Evolutionary conservation across 1,140 invertebrate genomes (phyloP).

Genomic region (Polypedilum vanderplanki): DNA sequence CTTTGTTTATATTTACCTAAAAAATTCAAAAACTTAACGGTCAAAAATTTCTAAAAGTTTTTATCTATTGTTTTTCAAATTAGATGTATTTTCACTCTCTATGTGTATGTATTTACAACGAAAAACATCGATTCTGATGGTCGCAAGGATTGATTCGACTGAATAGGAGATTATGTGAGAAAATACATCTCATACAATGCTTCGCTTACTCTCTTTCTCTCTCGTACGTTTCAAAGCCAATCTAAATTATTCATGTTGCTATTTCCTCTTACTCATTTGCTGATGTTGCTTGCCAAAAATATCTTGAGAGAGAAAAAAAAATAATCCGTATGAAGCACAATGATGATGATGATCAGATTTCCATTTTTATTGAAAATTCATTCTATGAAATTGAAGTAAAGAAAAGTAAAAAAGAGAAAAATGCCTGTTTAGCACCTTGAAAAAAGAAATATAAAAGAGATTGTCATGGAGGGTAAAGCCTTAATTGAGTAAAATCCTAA

Average conservation of each 20-base stretch:
- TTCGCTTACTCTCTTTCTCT: neutral
- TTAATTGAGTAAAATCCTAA: neutral
- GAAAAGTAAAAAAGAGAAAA: neutral
- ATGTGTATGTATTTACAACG: neutral
- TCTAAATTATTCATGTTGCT: slow-evolving; percentile 24
- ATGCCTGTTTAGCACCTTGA: neutral
- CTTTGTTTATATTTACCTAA: no score
- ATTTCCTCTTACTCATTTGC: slow-evolving; percentile 14
- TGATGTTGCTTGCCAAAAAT: neutral
- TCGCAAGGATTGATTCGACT: slow-evolving; percentile 10
- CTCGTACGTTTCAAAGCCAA: slow-evolving; percentile 21
- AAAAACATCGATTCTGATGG: neutral
- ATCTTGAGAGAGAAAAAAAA: neutral
- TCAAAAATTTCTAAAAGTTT: no score
- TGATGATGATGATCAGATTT: slow-evolving; percentile 14
- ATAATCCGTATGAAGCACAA: slow-evolving; percentile 3
- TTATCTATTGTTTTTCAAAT: no score
- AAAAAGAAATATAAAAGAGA: neutral
- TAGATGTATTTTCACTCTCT: no score
- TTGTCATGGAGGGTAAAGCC: neutral
- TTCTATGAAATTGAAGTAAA: neutral
- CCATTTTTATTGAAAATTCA: slow-evolving; percentile 24
- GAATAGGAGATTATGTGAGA: neutral
- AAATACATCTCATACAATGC: neutral
- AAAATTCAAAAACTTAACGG: no score